phyloP scores from a whole-genome alignment of 2,888 invertebrate genomes.

The Parelbella ahira region DNA sequence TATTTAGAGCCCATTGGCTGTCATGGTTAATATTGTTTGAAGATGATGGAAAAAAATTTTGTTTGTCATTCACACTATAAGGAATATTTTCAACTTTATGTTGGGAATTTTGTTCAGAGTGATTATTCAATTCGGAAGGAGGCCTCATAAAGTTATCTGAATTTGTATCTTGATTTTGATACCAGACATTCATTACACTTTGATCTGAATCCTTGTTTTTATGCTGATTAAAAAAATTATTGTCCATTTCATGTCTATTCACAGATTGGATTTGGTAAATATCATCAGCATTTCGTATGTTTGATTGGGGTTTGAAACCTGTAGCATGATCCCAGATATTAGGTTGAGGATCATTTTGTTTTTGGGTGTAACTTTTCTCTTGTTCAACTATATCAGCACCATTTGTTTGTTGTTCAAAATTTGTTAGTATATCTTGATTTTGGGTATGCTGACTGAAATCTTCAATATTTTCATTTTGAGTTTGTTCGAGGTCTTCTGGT shows the following conservation, averaged over 20 bases:
- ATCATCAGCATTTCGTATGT: neutral
- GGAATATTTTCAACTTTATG: neutral
- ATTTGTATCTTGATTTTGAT: constrained; percentile 12
- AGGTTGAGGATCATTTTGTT: constrained; percentile 4
- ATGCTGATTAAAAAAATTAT: neutral
- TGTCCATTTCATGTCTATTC: no score
- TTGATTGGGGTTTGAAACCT: constrained; percentile 3
- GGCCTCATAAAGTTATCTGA: constrained; percentile 11
- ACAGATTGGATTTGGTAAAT: no score
- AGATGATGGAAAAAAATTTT: constrained; percentile 6
- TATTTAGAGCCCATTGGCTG: constrained; percentile 6
- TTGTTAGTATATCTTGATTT: constrained; percentile 7
- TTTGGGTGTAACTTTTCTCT: constrained; percentile 1
- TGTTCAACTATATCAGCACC: constrained; percentile 3
- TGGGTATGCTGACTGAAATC: constrained; percentile 12
- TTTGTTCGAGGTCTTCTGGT: constrained; percentile 28
- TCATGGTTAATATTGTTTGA: neutral
- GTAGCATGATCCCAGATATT: constrained; percentile 3
- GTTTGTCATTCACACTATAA: neutral
- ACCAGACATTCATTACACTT: constrained; percentile 1
- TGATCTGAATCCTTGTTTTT: neutral
- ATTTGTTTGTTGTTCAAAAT: constrained; percentile 22
- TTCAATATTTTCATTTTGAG: constrained; percentile 20
- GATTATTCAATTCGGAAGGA: neutral
- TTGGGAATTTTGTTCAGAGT: neutral